phyloP scores from a whole-genome alignment of 1,140 invertebrate species.

The Holotrichia oblita region DNA sequence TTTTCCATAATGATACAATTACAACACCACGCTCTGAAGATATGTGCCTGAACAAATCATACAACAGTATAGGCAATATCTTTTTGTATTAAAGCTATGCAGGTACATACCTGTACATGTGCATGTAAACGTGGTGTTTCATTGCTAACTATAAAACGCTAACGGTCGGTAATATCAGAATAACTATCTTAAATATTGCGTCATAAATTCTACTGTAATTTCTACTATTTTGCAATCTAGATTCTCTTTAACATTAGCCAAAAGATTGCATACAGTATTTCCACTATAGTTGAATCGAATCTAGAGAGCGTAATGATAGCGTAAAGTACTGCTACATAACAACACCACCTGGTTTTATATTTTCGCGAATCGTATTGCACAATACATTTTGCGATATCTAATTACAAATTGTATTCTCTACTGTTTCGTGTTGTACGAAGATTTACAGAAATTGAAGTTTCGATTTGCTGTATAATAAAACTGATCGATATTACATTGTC shows the following conservation, averaged over 20 bases:
- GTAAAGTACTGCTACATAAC: too few species aligned
- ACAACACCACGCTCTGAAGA: too few species aligned
- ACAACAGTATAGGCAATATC: too few species aligned
- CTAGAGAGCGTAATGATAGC: too few species aligned
- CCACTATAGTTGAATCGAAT: too few species aligned
- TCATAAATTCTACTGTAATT: background rate
- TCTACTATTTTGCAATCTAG: background rate
- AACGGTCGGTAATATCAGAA: background rate
- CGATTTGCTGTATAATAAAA: background rate
- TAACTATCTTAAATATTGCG: background rate
- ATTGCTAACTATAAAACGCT: background rate
- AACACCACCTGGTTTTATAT: background rate
- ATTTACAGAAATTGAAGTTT: background rate
- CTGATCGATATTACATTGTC: background rate
- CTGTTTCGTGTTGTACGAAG: background rate
- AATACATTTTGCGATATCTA: background rate
- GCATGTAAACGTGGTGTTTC: background rate
- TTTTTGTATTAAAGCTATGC: too few species aligned
- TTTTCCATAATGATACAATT: too few species aligned
- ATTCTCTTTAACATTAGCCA: background rate
- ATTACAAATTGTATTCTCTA: background rate
- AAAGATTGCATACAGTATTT: background rate
- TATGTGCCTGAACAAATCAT: too few species aligned
- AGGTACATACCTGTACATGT: background rate
- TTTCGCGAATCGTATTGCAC: background rate